These are phyloP conservation scores for Pachycephala philippinensis DNA, from an alignment of 2,113 vertebrate species.

Conservation along the genomic window DNA sequence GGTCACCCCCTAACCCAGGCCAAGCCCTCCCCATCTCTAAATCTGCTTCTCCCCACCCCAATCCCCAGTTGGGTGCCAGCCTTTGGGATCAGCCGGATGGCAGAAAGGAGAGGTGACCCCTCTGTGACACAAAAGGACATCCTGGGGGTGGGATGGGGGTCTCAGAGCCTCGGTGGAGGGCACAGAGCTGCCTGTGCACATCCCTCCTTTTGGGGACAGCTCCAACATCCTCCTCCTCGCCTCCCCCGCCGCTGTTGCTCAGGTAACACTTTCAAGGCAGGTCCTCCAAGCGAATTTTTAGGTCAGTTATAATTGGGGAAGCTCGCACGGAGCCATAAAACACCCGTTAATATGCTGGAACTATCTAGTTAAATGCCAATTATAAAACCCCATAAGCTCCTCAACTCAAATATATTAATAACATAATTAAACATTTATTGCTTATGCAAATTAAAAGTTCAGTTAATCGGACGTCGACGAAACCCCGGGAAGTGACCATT, in stretches of 20 bases:
- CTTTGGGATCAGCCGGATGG: not conserved
- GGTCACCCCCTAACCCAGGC: not conserved
- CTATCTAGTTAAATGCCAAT: slow-evolving; percentile 78
- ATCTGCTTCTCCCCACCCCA: not conserved
- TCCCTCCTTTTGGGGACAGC: not conserved
- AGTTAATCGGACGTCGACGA: slow-evolving; percentile 64
- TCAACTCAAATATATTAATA: slow-evolving; percentile 76
- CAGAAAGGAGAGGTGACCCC: not conserved
- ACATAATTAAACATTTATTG: slow-evolving; percentile 77
- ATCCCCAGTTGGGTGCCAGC: not conserved
- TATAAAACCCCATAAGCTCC: slow-evolving; percentile 70
- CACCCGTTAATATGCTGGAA: slow-evolving; percentile 70
- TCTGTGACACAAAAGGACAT: not conserved
- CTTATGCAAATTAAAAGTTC: slow-evolving; percentile 70
- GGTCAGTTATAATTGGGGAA: slow-evolving; percentile 67
- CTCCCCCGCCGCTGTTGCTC: not conserved
- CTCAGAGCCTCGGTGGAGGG: not conserved
- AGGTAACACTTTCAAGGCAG: slow-evolving; percentile 33
- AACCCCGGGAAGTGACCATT: slow-evolving; percentile 69
- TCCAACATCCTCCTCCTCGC: not conserved
- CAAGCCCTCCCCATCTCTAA: not conserved
- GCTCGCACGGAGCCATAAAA: slow-evolving; percentile 43
- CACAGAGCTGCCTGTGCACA: not conserved
- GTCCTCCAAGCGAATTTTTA: slow-evolving; percentile 29
- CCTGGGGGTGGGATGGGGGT: not conserved